Conservation (phyloP, 2,797 vertebrate species). For the Clarias fuscus region DNA sequence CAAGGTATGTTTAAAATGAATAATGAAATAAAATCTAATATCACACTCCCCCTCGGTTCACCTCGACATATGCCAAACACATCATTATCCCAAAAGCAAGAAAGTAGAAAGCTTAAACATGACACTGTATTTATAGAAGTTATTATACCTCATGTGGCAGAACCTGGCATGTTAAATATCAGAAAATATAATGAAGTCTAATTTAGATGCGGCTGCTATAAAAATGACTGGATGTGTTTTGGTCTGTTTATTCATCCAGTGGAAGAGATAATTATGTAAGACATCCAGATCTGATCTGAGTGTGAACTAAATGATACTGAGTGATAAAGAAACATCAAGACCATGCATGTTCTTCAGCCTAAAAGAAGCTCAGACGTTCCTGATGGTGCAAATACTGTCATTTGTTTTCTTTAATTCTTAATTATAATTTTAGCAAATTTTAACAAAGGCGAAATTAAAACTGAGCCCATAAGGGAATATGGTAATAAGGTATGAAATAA, state of each 20-base stretch:
- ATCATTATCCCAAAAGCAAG: neutral
- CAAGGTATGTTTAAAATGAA: neutral
- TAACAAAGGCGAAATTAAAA: neutral
- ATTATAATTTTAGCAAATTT: neutral
- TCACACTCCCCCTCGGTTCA: neutral
- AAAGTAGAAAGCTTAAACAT: neutral
- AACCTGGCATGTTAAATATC: constrained; percentile 6
- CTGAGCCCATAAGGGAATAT: neutral
- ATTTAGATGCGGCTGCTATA: neutral
- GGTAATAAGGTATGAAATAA: neutral
- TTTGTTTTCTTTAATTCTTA: neutral
- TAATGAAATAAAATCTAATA: neutral
- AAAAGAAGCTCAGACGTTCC: neutral
- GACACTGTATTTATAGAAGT: neutral
- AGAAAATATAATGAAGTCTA: neutral
- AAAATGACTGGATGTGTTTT: neutral
- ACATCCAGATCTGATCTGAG: neutral
- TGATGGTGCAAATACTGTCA: neutral
- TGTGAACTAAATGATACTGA: neutral
- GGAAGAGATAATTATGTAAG: neutral
- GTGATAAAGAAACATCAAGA: neutral
- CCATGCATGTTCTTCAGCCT: constrained; percentile 5
- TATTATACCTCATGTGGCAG: neutral
- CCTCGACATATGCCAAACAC: neutral
- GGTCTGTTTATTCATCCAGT: neutral